Conservation (phyloP, 2,113 vertebrate genomes). For the Forbesichthys agassizii region DNA sequence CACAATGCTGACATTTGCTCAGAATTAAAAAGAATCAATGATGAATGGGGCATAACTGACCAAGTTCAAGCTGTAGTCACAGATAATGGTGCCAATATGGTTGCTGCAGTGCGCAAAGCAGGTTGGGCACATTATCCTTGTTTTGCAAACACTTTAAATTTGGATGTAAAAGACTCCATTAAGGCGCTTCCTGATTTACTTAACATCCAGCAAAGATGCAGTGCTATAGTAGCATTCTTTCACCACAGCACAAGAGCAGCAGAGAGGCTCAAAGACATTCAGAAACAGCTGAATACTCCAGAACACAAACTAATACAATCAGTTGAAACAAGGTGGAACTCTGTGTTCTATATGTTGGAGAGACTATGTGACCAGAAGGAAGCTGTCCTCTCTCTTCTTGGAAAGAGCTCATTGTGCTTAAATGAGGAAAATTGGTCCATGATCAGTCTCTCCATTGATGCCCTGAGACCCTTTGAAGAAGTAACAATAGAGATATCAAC, state of each 20-base stretch:
- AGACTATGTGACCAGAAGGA: slow-evolving; percentile 20
- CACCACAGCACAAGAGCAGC: slow-evolving; percentile 38
- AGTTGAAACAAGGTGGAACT: slow-evolving; percentile 48
- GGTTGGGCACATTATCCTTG: slow-evolving; percentile 36
- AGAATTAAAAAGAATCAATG: slow-evolving; percentile 25
- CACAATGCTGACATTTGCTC: slow-evolving; percentile 38
- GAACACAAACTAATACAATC: slow-evolving; percentile 44
- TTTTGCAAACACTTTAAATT: slow-evolving; percentile 48
- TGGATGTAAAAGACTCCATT: slow-evolving; percentile 41
- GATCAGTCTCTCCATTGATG: slow-evolving; percentile 31
- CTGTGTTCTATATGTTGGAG: slow-evolving; percentile 46
- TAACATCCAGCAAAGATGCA: slow-evolving; percentile 20
- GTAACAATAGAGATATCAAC: slow-evolving; percentile 26
- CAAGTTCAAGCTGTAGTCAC: slow-evolving; percentile 38
- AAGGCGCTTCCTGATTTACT: slow-evolving; percentile 29
- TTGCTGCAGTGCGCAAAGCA: slow-evolving; percentile 12
- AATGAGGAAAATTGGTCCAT: slow-evolving; percentile 33
- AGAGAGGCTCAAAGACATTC: slow-evolving; percentile 39
- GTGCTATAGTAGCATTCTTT: slow-evolving; percentile 41
- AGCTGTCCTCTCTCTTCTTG: slow-evolving; percentile 33
- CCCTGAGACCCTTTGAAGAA: slow-evolving; percentile 41
- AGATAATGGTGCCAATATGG: slow-evolving; percentile 40
- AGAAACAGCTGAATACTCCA: slow-evolving; percentile 37
- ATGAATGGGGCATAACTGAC: slow-evolving; percentile 40
- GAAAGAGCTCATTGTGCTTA: slow-evolving; percentile 34